Base-by-base conservation (phyloP, 2,113 vertebrate genomes). In the Bucco capensis region DNA sequence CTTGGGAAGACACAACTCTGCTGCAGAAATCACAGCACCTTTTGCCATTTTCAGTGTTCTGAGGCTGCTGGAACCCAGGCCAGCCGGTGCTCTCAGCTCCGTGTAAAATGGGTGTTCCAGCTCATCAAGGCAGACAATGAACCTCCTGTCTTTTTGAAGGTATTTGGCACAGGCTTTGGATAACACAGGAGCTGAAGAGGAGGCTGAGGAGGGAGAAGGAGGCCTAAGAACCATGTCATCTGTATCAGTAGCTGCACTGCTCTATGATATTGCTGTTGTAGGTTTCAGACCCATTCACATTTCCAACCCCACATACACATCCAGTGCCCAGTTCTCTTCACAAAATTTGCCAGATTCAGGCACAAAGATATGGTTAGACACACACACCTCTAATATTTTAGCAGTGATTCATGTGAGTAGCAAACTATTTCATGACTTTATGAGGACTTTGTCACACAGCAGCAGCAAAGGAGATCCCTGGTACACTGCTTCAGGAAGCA, bases 321-420 rank as follows among this genome's bases (percentile, higher is more conserved):
- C 42, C 51, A 23, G 10, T 8, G 27, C 46, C 85, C 30, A 1
- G 27, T 83, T 57, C 19, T 75, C 28, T 25, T 31, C n/a, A 46
- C 7, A 60, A 44, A 66, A 81, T 72, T 44, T 51, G 25, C 31
- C 11, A 8, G 19, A 75, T 67, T 91, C 61, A 65, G 61, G 17
- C 49, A 46, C 61, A 88, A 42, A 72, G 60, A 53, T 79, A 61
- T 7, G 25, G 28, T 37, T 73, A 78, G 56, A 73, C 46, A 27
- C 28, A 33, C 83, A 91, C 92, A 50, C 54, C 31, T 89, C 12
- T 50, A 92, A 93, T 95, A 85, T 53, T 91, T 96, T 25, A 58
- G 5, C 13, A 83, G 54, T 93, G 90, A 95, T 83, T 96, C 89
- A 92, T 56, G 25, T 51, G 54, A 87, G 37, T 54, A 76, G 51